phyloP scores from a whole-genome alignment of 2,888 invertebrate genomes.

The Calameuta filiformis region DNA sequence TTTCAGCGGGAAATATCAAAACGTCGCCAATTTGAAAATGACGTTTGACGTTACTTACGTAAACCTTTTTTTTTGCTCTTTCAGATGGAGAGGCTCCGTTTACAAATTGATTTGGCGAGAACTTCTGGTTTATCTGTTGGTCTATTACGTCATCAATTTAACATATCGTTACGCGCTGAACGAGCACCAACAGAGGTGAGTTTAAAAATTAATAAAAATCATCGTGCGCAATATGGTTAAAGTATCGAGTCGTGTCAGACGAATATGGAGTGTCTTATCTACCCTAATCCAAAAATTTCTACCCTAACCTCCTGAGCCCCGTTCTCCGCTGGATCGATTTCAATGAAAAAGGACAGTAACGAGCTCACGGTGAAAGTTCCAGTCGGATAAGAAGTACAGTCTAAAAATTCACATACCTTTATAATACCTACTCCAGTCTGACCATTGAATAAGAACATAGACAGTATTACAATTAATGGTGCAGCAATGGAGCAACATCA shows the following conservation, averaged over 20 bases:
- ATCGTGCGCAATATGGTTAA: rapidly evolving
- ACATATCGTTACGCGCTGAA: slow-evolving; percentile 87
- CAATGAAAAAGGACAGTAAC: neutral
- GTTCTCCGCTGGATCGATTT: neutral
- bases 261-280: neutral
- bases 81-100: slow-evolving; percentile 95
- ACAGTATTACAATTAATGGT: neutral
- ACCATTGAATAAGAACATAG: neutral
- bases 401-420: neutral
- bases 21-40: neutral
- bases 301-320: neutral
- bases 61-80: slow-evolving; percentile 50
- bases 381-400: neutral
- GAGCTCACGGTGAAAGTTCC: neutral
- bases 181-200: slow-evolving; percentile 83
- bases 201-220: slow-evolving; percentile 27
- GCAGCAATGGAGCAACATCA: neutral
- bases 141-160: slow-evolving; percentile 89
- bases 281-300: neutral
- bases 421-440: neutral
- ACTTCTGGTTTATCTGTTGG: slow-evolving; percentile 84
- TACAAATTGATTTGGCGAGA: slow-evolving; percentile 97
- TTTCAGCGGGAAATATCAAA: neutral
- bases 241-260: neutral
- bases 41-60: neutral